A percentile compares a stretch with the other conserved stretches of the same genome.
These are phyloP conservation scores for Coccyzus lansbergi DNA, from an alignment of 2,797 vertebrate species.

Conservation along the genomic window DNA sequence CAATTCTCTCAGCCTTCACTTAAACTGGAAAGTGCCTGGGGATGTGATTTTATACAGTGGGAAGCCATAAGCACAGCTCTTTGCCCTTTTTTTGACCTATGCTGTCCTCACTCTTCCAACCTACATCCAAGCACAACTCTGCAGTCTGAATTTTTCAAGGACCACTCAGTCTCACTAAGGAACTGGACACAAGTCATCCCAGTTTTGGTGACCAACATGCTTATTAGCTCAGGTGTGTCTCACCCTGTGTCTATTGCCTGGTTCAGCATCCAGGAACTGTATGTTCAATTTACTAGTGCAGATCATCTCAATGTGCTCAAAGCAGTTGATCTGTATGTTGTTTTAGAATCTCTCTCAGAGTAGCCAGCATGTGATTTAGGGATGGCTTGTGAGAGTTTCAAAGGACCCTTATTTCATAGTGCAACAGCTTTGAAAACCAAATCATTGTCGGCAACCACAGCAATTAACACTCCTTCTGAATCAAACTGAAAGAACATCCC, in stretches of 20 bases:
- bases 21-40: background rate
- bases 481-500: background rate
- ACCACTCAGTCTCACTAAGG: background rate
- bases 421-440: background rate
- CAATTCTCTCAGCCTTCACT: background rate
- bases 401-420: background rate
- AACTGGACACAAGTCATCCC: background rate
- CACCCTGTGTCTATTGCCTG: background rate
- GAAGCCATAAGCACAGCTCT: background rate
- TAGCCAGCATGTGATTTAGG: background rate
- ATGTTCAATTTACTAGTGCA: background rate
- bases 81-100: background rate
- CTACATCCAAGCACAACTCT: background rate
- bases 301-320: background rate
- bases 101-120: background rate
- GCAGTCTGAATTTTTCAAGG: background rate
- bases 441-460: background rate
- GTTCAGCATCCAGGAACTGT: background rate
- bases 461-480: background rate
- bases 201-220: background rate
- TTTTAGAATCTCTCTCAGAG: background rate
- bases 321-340: background rate
- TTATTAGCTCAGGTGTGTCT: background rate
- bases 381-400: background rate
- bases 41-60: background rate